Percentiles rank a stretch among this genome's conserved stretches.
phyloP scores from a whole-genome alignment of 2,113 vertebrate species.

The Microcebus jonahi region DNA sequence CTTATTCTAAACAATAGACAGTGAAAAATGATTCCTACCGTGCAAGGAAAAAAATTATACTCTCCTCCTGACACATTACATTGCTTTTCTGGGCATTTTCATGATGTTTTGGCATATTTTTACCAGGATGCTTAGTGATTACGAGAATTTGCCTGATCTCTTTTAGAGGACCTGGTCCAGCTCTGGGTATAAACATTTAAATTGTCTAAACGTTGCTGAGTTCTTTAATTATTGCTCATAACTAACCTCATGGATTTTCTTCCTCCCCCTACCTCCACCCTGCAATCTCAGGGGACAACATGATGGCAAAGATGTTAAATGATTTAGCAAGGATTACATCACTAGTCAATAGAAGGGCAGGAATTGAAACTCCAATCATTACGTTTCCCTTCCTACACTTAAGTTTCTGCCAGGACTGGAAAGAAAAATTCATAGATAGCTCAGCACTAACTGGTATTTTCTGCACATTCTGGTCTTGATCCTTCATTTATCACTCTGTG shows the following conservation, averaged over 20 bases:
- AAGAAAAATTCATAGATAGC: not conserved
- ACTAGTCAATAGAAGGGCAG: constrained; percentile 28
- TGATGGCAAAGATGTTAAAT: constrained; percentile 9
- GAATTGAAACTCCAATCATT: not conserved
- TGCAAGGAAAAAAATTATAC: not conserved
- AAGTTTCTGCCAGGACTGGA: not conserved
- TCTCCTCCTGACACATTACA: not conserved
- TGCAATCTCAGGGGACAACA: constrained; percentile 11
- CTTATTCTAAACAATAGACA: not conserved
- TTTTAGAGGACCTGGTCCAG: not conserved
- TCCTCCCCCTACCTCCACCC: not conserved
- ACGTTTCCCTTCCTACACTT: not conserved
- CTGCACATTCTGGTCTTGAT: not conserved
- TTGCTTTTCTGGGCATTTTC: not conserved
- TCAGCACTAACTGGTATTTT: not conserved
- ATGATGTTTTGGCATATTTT: not conserved
- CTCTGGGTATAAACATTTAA: not conserved
- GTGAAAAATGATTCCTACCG: not conserved
- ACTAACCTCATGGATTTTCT: constrained; percentile 21
- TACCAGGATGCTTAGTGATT: not conserved
- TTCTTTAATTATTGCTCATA: not conserved
- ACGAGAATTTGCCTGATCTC: not conserved
- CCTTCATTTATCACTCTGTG: not conserved
- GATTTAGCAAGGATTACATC: constrained; percentile 57
- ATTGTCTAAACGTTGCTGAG: not conserved